phyloP scores from a whole-genome alignment of 1,140 invertebrate species.

The Drosophila micromelanica region DNA sequence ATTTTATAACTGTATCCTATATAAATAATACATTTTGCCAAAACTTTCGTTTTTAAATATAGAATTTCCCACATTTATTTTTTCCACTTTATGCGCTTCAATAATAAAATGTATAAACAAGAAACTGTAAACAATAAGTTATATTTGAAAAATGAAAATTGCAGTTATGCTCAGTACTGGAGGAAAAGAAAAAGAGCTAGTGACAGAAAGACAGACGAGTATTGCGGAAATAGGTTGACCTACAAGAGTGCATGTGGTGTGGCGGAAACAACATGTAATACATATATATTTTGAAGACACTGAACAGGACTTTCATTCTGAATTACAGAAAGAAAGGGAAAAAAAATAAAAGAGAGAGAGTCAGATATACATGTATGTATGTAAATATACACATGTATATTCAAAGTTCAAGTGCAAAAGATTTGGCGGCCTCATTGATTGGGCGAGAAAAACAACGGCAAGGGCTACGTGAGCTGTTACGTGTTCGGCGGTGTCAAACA shows the following conservation, averaged over 20 bases:
- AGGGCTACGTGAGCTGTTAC: slow-evolving; percentile 46
- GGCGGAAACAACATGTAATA: too few relatives aligned
- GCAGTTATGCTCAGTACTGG: slow-evolving; percentile 11
- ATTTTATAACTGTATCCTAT: too few relatives aligned
- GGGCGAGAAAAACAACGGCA: slow-evolving; percentile 4
- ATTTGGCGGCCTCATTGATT: slow-evolving; percentile 19
- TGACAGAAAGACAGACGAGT: too few relatives aligned
- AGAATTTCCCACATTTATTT: too few relatives aligned
- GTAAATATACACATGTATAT: background rate
- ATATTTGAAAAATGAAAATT: slow-evolving; percentile 39
- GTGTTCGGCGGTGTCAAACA: slow-evolving; percentile 27
- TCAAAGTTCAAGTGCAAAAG: slow-evolving; percentile 60
- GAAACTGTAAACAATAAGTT: slow-evolving; percentile 32
- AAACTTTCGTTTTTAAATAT: too few relatives aligned
- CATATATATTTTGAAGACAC: background rate
- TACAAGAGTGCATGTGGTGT: background rate
- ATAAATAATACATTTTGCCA: too few relatives aligned
- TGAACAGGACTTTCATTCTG: background rate
- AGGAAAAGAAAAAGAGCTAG: too few relatives aligned
- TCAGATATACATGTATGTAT: too few relatives aligned
- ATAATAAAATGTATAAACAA: slow-evolving; percentile 14
- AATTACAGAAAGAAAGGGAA: background rate
- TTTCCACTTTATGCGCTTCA: background rate
- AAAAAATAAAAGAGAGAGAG: background rate
- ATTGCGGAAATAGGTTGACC: slow-evolving; percentile 53